Base-by-base conservation (phyloP, 1,140 invertebrate species). In the Drosophila saltans region DNA sequence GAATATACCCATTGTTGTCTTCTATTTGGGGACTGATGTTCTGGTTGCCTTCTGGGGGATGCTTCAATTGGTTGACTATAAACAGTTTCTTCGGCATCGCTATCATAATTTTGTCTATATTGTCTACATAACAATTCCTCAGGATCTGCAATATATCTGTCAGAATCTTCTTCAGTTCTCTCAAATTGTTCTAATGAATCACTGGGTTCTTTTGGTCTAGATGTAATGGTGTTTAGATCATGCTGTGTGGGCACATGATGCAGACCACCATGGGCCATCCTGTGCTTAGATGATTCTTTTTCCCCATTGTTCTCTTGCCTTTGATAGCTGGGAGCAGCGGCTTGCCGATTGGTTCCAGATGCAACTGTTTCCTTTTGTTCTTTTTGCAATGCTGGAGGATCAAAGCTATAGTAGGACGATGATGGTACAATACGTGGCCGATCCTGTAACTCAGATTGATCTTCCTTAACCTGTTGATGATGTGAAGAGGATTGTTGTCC, bases 171-270 rank as follows among this genome's bases (percentile, higher is more conserved):
- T 3, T n/a, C 3, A 5, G 9, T 2, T 48, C 45, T 48, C 16
- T 26, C 45, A 7, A 26, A 26, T 52, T 24, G 6, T 24, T 40
- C n/a, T 39, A 30, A 2, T 39, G 33, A n/a, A 9, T 7, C 3
- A 24, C 2, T 21, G 4, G 6, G 28, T 56, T 30, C 56, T 9
- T 24, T 40, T 39, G 33, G 16, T 24, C 0, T 11, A 24, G 7
- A 24, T 56, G 8, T 11, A 1, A 9, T 56, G 2, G 8, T 1
- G 0, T 16, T 40, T 8, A 59, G 57, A 39, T 39, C 16, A 24
- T 59, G 57, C 3, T 59, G 57, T 21, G 21, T 59, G 33, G 57
- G 57, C 57, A 59, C 16, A 6, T 59, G 57, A 59, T 59, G 57
- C 9, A 59, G 33, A 36, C 33, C 33, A 40, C 33, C 57, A 21